phyloP scores from a whole-genome alignment of 2,797 vertebrate species.

The Brachyrhaphis roseni region DNA sequence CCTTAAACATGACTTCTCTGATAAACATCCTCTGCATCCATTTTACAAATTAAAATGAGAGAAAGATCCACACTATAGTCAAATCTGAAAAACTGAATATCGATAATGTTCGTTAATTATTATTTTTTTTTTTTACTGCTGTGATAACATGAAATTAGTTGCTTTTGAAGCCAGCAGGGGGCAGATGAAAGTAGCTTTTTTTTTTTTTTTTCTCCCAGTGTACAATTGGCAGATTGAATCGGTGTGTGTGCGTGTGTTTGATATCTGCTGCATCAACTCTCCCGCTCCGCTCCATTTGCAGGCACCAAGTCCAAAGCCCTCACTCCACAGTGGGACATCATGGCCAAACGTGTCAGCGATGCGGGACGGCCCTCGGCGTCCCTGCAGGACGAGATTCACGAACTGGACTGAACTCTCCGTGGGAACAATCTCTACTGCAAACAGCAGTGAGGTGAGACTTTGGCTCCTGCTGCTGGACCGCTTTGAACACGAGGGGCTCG shows the following conservation, averaged over 20 bases:
- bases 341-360: conserved; percentile 92
- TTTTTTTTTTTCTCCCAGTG: neutral
- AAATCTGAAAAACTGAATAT: neutral
- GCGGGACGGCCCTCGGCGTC: conserved; percentile 83
- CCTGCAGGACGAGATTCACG: conserved; percentile 90
- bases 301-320: conserved; percentile 93
- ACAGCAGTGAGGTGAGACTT: conserved; percentile 84
- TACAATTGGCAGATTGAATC: neutral
- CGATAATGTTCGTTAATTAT: neutral
- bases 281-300: conserved; percentile 50
- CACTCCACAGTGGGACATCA: conserved; percentile 93
- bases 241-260: neutral
- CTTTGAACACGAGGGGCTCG: neutral
- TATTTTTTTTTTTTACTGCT: neutral
- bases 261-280: conserved; percentile 39
- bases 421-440: conserved; percentile 82
- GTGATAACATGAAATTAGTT: neutral
- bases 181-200: conserved; percentile 28
- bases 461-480: neutral
- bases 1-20: neutral
- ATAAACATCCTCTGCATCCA: neutral
- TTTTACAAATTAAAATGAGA: neutral
- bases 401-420: conserved; percentile 90
- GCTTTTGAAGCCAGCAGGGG: conserved; percentile 58
- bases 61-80: neutral